Base-by-base conservation (phyloP, 2,888 invertebrate species). In the Eudasyphora cyanicolor region DNA sequence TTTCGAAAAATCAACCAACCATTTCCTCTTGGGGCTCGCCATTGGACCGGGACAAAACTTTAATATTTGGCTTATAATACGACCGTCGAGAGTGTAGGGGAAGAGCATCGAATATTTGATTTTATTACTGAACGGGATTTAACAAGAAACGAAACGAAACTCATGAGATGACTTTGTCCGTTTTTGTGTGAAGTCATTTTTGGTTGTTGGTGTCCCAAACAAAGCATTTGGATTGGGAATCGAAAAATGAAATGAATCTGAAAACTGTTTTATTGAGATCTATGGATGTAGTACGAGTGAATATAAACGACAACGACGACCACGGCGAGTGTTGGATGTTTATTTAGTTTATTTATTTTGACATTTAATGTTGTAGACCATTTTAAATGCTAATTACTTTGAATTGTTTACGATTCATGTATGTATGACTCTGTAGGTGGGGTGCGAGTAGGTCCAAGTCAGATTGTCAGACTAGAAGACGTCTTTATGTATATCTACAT, bases 321-420 rank as follows among this genome's bases (percentile, higher is more conserved):
- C 27, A 19, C 51, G 17, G 35, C 32, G 54, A 35, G 24, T 60
- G 14, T 60, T 70, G 45, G 12, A 24, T 42, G 29, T 42, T 75
- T 51, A 24, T 49, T 32, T 14, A 57, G 54, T 32, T 45, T 57
- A 64, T 64, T 35, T 78, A 51, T 67, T 79, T 54, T 73, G 73
- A 67, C 79, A 79, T 64, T 71, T 35, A 29, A 60, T 71, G 32
- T 49, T 78, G 77, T 62, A 24, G 19, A 42, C 62, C 29, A 38
- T 73, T 64, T 73, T 24, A 78, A 79, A 79, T 79, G 79, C 79
- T 79, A 79, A 79, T 79, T 79, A 79, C 51, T 54, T 17, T 67
- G 29, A 64, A 73, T 79, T 79, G 67, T 79, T 73, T 12, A 35
- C 38, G 19, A 19, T 19, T 19, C 24, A 14, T 6, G 27, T 45